Percentiles rank a stretch among this genome's conserved stretches.
phyloP scores from a whole-genome alignment of 2,113 vertebrate species.

The Psilopsiagon aymara region DNA sequence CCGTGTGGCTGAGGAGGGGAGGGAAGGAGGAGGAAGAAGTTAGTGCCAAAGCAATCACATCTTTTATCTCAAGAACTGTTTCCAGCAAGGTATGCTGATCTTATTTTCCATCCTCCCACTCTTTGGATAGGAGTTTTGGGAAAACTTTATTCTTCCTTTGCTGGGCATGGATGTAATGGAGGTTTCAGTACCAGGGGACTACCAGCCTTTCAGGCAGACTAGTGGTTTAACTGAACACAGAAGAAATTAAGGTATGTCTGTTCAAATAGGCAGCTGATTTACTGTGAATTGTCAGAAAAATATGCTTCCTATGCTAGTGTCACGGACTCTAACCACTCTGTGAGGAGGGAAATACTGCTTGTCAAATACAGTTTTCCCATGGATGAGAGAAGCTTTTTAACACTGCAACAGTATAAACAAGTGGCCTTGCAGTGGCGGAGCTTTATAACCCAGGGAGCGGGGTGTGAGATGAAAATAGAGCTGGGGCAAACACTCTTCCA shows the following conservation, averaged over 20 bases:
- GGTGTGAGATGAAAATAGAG: background rate
- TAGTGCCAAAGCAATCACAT: constrained; percentile 20
- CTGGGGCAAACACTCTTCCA: rapidly evolving
- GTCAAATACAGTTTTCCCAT: background rate
- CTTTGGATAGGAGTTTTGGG: background rate
- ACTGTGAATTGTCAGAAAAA: background rate
- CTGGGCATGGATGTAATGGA: background rate
- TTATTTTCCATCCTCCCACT: constrained; percentile 11
- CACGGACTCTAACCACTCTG: background rate
- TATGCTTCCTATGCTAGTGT: background rate
- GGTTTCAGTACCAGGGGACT: background rate
- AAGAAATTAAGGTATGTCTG: background rate
- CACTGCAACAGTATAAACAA: background rate
- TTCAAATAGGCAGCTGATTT: background rate
- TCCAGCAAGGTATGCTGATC: constrained; percentile 1
- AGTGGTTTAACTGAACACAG: background rate
- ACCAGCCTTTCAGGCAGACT: background rate
- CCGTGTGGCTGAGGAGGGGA: background rate
- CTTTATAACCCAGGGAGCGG: background rate
- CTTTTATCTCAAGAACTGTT: constrained; percentile 44
- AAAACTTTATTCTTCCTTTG: background rate
- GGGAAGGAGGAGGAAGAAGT: background rate
- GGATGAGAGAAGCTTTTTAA: background rate
- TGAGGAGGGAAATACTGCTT: background rate
- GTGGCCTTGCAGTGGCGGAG: background rate